Evolutionary conservation across 2,888 invertebrate species (phyloP).

Genomic region (Xiphydria camelus): DNA sequence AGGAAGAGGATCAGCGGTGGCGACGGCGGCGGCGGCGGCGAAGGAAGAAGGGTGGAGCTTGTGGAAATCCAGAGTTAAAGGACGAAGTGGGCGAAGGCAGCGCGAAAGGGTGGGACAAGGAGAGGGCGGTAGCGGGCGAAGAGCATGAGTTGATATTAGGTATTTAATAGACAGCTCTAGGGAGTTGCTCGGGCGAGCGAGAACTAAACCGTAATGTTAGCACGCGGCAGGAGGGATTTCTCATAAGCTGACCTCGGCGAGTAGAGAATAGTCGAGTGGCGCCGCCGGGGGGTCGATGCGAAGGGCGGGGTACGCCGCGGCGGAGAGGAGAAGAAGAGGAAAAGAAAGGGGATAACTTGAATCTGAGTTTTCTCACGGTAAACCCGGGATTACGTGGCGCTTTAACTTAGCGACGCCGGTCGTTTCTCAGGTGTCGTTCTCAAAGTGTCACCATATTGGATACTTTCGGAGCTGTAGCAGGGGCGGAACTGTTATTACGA

Average conservation of each 20-base stretch:
- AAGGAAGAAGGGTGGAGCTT: conserved; percentile 10
- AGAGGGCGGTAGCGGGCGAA: conserved; percentile 7
- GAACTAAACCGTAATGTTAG: conserved; percentile 45
- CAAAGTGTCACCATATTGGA: conserved; percentile 48
- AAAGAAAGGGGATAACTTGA: conserved; percentile 47
- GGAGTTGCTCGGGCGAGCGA: conserved; percentile 40
- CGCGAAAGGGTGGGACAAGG: conserved; percentile 1
- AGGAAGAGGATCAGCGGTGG: conserved; percentile 4
- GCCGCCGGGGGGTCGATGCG: conserved; percentile 6
- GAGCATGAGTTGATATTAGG: conserved; percentile 48
- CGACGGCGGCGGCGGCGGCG: conserved; percentile 1
- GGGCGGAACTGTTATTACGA: conserved; percentile 39
- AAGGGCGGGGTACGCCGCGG: conserved; percentile 1
- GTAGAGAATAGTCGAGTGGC: conserved; percentile 37
- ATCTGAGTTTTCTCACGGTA: conserved; percentile 50
- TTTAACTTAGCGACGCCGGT: conserved; percentile 47
- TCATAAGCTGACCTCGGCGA: conserved; percentile 48
- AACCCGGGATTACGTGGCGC: conserved; percentile 50
- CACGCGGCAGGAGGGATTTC: conserved; percentile 47
- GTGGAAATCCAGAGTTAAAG: conserved; percentile 10
- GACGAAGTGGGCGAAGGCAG: conserved; percentile 8
- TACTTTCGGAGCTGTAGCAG: conserved; percentile 27
- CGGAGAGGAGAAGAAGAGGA: conserved; percentile 19
- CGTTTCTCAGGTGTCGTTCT: conserved; percentile 51
- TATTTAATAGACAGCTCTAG: conserved; percentile 51